Base-by-base conservation (phyloP, 2,113 vertebrate genomes). In the Eptesicus fuscus region DNA sequence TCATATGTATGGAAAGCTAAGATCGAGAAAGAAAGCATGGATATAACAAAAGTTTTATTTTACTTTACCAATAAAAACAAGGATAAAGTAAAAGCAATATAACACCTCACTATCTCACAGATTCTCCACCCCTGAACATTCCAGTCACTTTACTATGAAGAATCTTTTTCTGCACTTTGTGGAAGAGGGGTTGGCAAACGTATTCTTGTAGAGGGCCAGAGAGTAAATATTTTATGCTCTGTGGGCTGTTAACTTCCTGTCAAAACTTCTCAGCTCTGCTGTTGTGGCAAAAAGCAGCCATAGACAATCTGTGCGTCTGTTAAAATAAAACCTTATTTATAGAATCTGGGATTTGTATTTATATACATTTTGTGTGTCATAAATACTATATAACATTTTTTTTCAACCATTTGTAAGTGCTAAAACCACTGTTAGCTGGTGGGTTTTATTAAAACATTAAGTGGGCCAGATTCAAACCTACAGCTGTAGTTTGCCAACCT, bases 401-500 rank as follows among this genome's bases (percentile, higher is more conserved):
- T 56, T 40, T 47, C 37, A n/a, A 28, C 12, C 18, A 74, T 20
- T 76, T 70, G 77, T 70, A 74, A 47, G 30, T 73, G 8, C 49
- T 61, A n/a, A 71, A 78, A 71, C 7, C 28, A 56, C 42, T n/a
- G 2, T 71, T 56, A 67, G 32, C 12, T 73, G 61, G 73, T 0
- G 51, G 9, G 20, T 20, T 28, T 67, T 35, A 65, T 7, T 13
- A 56, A 73, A 44, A 47, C 16, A 28, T 44, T 25, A 53, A 9
- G 28, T 2, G 7, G 40, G 17, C 2, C 44, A 30, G 23, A 23
- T 59, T 56, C 65, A 22, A 3, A 14, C 30, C 14, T 4, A 2
- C 3, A n/a, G 12, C 0, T 7, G 0, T 44, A 23, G 37, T 47
- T 8, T 18, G 35, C n/a, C 3, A 22, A 12, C 8, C 10, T 22